A percentile compares a stretch with the other conserved stretches of the same genome.
These are phyloP conservation scores for Siniperca scherzeri DNA, from an alignment of 2,797 vertebrate genomes.

Conservation along the genomic window DNA sequence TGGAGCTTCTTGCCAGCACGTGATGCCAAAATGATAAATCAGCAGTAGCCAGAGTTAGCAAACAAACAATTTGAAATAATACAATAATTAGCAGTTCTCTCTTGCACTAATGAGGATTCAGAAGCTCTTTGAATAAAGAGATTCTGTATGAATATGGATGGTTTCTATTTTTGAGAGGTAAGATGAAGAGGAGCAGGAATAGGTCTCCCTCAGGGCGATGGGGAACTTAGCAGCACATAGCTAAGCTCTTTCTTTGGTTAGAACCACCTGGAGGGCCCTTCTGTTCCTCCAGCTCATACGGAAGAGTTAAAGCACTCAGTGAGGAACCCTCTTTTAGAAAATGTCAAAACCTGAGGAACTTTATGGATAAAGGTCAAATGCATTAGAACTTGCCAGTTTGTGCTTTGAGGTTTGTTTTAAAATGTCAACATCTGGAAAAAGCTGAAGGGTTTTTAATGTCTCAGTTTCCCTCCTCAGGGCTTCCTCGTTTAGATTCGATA, in stretches of 20 bases:
- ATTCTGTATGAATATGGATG: slow-evolving; percentile 72
- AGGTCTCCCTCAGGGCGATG: slow-evolving; percentile 37
- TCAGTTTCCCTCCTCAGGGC: not conserved
- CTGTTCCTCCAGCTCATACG: slow-evolving; percentile 5
- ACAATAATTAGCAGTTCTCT: slow-evolving; percentile 59
- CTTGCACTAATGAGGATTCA: slow-evolving; percentile 64
- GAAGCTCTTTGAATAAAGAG: slow-evolving; percentile 39
- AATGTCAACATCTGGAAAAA: slow-evolving; percentile 54
- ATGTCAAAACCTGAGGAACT: slow-evolving; percentile 50
- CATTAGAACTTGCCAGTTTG: slow-evolving; percentile 39
- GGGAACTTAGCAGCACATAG: slow-evolving; percentile 36
- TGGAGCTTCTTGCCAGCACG: slow-evolving; percentile 23
- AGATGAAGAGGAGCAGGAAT: slow-evolving; percentile 29
- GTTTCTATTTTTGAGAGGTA: slow-evolving; percentile 64
- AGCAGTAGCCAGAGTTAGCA: slow-evolving; percentile 49
- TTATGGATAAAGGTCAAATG: slow-evolving; percentile 59
- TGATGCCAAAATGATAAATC: slow-evolving; percentile 43
- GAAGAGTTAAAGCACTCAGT: slow-evolving; percentile 15
- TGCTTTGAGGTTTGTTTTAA: slow-evolving; percentile 45
- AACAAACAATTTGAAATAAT: slow-evolving; percentile 49
- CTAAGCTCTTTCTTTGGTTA: slow-evolving; percentile 30
- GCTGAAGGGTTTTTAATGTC: slow-evolving; percentile 19
- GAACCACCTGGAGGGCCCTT: slow-evolving; percentile 30
- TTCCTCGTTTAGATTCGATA: slow-evolving; percentile 7
- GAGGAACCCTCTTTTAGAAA: slow-evolving; percentile 30